A percentile compares a stretch with the other conserved stretches of the same genome.
Conservation (phyloP, 1,140 invertebrate genomes). For the Phocides pigmalion region DNA sequence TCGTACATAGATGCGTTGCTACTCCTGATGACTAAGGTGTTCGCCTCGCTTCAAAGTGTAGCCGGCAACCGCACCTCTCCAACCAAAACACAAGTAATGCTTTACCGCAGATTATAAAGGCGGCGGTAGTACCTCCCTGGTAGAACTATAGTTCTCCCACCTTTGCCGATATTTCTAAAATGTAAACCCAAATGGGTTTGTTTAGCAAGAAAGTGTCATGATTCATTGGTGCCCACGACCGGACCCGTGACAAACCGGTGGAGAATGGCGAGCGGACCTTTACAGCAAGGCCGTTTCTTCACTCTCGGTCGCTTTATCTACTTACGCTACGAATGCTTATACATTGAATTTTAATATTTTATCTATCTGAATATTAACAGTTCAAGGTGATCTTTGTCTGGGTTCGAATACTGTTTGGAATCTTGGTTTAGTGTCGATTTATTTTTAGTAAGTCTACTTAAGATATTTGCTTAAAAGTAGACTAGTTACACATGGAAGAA, state of each 20-base stretch:
- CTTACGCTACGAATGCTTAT: conserved; percentile 8
- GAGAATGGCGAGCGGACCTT: conserved; percentile 56
- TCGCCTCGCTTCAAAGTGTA: no score
- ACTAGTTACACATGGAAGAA: no score
- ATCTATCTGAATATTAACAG: not conserved
- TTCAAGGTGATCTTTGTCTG: conserved; percentile 4
- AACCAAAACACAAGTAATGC: no score
- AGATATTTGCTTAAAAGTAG: no score
- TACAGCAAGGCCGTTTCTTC: conserved; percentile 49
- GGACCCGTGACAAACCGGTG: conserved; percentile 47
- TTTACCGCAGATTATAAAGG: no score
- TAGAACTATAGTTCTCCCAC: no score
- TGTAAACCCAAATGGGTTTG: not conserved
- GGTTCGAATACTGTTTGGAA: not conserved
- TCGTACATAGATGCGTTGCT: no score
- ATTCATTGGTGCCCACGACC: conserved; percentile 16
- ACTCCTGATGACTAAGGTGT: no score
- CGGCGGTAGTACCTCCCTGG: no score
- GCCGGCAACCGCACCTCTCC: no score
- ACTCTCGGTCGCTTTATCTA: conserved; percentile 9
- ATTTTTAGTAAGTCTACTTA: no score
- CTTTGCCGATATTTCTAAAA: not conserved
- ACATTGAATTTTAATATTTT: conserved; percentile 24
- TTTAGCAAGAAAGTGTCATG: conserved; percentile 18
- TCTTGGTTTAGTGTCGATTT: no score